These are phyloP conservation scores for Poeciliopsis gracilis DNA, from an alignment of 2,797 vertebrate genomes.

Conservation along the genomic window DNA sequence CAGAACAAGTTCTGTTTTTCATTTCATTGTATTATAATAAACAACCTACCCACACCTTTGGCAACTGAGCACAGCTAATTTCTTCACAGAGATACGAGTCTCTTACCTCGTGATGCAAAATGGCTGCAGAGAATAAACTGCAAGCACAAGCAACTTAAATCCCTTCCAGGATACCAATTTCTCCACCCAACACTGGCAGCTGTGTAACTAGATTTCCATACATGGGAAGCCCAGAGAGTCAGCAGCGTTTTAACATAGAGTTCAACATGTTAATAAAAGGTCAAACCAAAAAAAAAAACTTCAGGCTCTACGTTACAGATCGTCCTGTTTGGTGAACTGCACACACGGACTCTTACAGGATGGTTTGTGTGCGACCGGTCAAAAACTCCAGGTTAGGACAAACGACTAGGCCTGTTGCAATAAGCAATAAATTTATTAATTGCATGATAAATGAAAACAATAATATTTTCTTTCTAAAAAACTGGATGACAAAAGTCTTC, in stretches of 20 bases:
- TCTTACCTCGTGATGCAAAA: background rate
- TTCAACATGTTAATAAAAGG: background rate
- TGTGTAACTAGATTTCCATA: background rate
- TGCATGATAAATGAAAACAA: no score
- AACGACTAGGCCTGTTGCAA: no score
- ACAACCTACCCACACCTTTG: conserved; percentile 23
- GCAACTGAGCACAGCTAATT: conserved; percentile 5
- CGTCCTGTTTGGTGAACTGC: no score
- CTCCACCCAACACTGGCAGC: background rate
- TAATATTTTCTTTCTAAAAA: no score
- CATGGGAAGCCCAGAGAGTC: background rate
- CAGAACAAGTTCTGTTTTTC: background rate
- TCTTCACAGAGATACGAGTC: background rate
- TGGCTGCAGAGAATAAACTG: background rate
- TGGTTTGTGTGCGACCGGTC: no score
- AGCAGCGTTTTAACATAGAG: background rate
- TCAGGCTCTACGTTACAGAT: no score
- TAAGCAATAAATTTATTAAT: no score
- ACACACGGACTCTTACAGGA: no score
- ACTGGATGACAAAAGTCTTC: no score
- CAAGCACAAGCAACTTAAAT: background rate
- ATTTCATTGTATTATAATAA: conserved; percentile 22
- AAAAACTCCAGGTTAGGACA: no score
- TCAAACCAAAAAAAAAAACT: background rate
- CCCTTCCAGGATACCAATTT: background rate